Percentiles rank a stretch among this genome's conserved stretches.
These are phyloP conservation scores for Zaprionus ghesquierei DNA, from an alignment of 1,140 invertebrate species.

Conservation along the genomic window DNA sequence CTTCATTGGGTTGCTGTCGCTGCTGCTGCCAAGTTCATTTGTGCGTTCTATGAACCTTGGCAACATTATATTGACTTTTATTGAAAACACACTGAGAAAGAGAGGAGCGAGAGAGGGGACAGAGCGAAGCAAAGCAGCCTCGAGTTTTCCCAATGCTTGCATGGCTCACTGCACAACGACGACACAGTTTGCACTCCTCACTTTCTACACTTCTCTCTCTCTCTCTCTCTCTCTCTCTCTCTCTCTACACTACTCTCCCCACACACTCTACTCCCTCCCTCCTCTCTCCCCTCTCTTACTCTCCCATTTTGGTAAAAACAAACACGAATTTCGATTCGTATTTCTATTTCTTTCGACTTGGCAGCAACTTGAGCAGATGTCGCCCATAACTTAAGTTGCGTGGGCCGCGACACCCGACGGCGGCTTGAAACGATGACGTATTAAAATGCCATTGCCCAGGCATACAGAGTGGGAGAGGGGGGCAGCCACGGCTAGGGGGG, in stretches of 20 bases:
- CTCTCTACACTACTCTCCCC: conserved; percentile 1
- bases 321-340: conserved; percentile 62
- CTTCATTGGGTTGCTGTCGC: conserved; percentile 55
- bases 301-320: conserved; percentile 70
- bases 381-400: conserved; percentile 73
- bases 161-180: conserved; percentile 55
- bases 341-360: conserved; percentile 55
- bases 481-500: too few species aligned
- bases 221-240: not conserved
- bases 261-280: not conserved
- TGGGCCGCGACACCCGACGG: conserved; percentile 39
- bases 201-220: not conserved
- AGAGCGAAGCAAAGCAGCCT: conserved; percentile 10
- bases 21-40: conserved; percentile 67
- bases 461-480: not conserved
- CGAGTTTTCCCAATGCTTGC: conserved; percentile 52
- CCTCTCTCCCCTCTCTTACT: not conserved
- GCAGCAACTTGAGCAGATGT: conserved; percentile 70
- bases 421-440: conserved; percentile 72
- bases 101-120: not conserved
- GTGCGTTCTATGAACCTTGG: conserved; percentile 75
- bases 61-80: conserved; percentile 76
- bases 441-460: conserved; percentile 69
- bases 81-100: conserved; percentile 68
- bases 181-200: not conserved